Conservation (phyloP, 2,797 vertebrate species). For the Fundulus diaphanus region DNA sequence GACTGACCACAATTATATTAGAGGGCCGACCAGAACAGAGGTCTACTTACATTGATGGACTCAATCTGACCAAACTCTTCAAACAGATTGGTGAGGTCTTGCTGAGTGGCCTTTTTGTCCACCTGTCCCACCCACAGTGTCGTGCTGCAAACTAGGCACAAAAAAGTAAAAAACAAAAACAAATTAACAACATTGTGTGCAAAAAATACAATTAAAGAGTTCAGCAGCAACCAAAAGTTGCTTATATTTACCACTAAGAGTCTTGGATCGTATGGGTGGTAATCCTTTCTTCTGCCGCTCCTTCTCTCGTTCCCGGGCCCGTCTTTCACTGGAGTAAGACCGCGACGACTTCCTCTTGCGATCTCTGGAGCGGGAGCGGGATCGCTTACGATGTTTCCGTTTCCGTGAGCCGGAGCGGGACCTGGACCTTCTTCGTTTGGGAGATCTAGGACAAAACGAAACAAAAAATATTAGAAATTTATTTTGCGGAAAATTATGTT, state of each 20-base stretch:
- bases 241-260: conserved; percentile 88
- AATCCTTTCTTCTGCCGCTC: conserved; percentile 97
- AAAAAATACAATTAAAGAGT: not conserved
- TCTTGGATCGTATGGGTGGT: conserved; percentile 93
- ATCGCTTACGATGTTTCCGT: conserved; percentile 95
- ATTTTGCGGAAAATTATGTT: not conserved
- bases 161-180: not conserved
- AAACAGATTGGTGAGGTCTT: conserved; percentile 98
- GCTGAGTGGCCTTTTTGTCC: conserved; percentile 98
- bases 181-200: not conserved
- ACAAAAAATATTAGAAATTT: not conserved
- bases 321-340: conserved; percentile 95
- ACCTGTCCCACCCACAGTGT: conserved; percentile 99
- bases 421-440: conserved; percentile 93
- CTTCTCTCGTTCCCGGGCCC: conserved; percentile 93
- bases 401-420: conserved; percentile 97
- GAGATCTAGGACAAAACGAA: conserved; percentile 84
- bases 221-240: not conserved
- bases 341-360: conserved; percentile 95
- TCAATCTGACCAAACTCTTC: conserved; percentile 99
- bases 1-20: not conserved
- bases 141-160: conserved; percentile 92
- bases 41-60: conserved; percentile 93
- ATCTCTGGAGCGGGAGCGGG: conserved; percentile 93
- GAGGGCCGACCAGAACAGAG: not conserved